Evolutionary conservation across 2,888 invertebrate species (phyloP).

Genomic region (Protophormia terraenovae): DNA sequence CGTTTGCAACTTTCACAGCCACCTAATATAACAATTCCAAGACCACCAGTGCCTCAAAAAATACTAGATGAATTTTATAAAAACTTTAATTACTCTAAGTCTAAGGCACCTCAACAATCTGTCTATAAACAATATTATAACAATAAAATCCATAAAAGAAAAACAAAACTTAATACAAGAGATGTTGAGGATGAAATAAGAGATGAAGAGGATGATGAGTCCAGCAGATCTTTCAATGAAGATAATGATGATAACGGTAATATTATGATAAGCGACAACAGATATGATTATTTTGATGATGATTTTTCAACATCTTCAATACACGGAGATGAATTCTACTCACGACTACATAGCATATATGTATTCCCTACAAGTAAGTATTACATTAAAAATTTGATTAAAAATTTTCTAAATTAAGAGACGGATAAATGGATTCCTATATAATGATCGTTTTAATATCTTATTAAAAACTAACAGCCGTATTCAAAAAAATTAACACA

Average conservation of each 20-base stretch:
- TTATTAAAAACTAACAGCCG: too few species aligned
- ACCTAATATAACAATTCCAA: conserved; percentile 85
- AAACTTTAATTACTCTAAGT: conserved; percentile 71
- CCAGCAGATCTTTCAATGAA: background rate
- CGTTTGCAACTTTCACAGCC: conserved; percentile 85
- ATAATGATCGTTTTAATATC: too few species aligned
- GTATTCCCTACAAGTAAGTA: conserved; percentile 79
- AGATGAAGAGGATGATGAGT: background rate
- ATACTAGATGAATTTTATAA: conserved; percentile 82
- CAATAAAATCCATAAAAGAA: background rate
- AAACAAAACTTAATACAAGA: background rate
- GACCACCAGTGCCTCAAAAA: conserved; percentile 83
- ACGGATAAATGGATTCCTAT: too few species aligned
- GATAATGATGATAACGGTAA: conserved; percentile 8
- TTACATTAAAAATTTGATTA: background rate
- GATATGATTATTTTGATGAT: conserved; percentile 20
- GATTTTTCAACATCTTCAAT: background rate
- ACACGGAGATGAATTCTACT: conserved; percentile 74
- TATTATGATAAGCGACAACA: conserved; percentile 39
- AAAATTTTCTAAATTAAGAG: too few species aligned
- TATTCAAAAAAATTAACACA: too few species aligned
- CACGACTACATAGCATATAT: conserved; percentile 78
- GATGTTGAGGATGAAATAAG: background rate
- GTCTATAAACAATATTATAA: background rate
- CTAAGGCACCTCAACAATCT: conserved; percentile 31